phyloP scores from a whole-genome alignment of 1,140 invertebrate species.

The Callitettix versicolor region DNA sequence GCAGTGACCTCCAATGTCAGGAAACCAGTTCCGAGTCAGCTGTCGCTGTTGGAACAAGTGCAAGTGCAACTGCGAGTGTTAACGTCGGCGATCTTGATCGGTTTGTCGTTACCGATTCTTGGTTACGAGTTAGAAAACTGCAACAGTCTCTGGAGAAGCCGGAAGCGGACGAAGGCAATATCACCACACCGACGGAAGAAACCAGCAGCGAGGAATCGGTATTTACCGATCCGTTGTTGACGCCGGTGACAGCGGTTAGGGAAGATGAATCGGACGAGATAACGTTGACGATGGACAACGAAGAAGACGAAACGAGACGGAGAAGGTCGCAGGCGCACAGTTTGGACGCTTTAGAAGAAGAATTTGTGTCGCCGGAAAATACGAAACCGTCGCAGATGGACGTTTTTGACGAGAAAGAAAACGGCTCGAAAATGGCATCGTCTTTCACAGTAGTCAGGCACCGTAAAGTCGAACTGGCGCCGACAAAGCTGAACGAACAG shows the following conservation, averaged over 20 bases:
- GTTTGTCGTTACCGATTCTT: slow-evolving; percentile 9
- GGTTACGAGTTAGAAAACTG: slow-evolving; percentile 6
- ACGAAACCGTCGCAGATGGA: background rate
- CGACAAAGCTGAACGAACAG: slow-evolving; percentile 16
- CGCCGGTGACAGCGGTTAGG: slow-evolving; percentile 8
- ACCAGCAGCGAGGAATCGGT: slow-evolving; percentile 18
- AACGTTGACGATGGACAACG: slow-evolving; percentile 2
- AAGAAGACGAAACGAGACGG: background rate
- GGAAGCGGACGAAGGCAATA: background rate
- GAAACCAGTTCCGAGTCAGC: background rate
- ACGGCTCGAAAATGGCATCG: background rate
- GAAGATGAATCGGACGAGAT: slow-evolving; percentile 5
- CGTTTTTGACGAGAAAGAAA: background rate
- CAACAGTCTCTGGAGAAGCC: background rate
- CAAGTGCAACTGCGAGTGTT: background rate
- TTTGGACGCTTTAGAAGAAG: background rate
- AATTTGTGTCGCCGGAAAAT: background rate
- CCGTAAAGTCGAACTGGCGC: slow-evolving; percentile 20
- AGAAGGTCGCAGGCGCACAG: background rate
- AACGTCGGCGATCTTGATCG: background rate
- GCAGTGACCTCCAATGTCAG: background rate
- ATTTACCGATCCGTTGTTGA: slow-evolving; percentile 20
- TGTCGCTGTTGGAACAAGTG: background rate
- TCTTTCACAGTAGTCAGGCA: slow-evolving; percentile 21
- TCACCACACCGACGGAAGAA: slow-evolving; percentile 2